A percentile compares a stretch with the other conserved stretches of the same genome.
These are phyloP conservation scores for Pangasianodon gigas DNA, from an alignment of 2,113 vertebrate genomes.

Conservation along the genomic window DNA sequence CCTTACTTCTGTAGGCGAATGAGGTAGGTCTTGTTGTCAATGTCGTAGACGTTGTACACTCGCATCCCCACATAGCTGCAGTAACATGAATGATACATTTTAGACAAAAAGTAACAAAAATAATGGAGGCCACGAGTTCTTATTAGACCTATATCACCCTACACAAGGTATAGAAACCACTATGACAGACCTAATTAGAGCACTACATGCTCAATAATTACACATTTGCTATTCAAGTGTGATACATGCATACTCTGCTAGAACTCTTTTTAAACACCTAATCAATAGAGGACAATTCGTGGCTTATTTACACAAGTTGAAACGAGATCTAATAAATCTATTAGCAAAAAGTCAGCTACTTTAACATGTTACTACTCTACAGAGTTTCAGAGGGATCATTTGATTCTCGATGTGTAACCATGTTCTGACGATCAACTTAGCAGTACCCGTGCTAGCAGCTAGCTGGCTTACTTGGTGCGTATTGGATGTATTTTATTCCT, in stretches of 20 bases:
- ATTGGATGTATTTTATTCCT: slow-evolving; percentile 39
- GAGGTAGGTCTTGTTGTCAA: slow-evolving; percentile 96
- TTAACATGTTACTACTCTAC: not conserved
- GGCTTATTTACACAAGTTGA: not conserved
- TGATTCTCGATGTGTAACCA: not conserved
- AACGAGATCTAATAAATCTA: not conserved
- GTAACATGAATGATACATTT: slow-evolving; percentile 34
- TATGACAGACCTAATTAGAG: not conserved
- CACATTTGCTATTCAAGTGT: not conserved
- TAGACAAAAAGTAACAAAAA: not conserved
- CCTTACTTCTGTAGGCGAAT: slow-evolving; percentile 97
- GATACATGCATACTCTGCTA: not conserved
- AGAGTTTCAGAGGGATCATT: not conserved
- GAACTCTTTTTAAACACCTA: not conserved
- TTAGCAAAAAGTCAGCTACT: too few species aligned
- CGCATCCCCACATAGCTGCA: slow-evolving; percentile 93
- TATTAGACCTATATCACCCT: not conserved
- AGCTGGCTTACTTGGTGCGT: not conserved
- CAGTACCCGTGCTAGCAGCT: not conserved
- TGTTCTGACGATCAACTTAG: not conserved
- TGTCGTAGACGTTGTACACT: slow-evolving; percentile 96
- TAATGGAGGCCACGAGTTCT: not conserved
- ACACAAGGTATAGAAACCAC: not conserved
- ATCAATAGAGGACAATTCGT: not conserved
- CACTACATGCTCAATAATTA: not conserved